These are phyloP conservation scores for Cheilosia pagana DNA, from an alignment of 2,888 invertebrate species.

Conservation along the genomic window DNA sequence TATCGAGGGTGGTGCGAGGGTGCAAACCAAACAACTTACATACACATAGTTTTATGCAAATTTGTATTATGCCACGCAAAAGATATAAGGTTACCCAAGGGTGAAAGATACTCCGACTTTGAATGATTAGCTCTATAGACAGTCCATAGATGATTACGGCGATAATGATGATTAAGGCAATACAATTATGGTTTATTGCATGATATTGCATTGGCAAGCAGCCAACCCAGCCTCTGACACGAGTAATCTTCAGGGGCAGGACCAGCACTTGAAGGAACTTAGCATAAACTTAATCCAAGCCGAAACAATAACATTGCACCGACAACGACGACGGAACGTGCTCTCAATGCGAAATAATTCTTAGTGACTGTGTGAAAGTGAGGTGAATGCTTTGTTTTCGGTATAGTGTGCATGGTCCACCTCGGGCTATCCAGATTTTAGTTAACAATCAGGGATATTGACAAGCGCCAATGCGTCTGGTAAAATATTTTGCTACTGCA, in stretches of 20 bases:
- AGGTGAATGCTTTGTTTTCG: constrained; percentile 41
- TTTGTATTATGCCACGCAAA: constrained; percentile 1
- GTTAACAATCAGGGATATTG: constrained; percentile 43
- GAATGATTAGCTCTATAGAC: neutral
- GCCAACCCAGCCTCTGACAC: neutral
- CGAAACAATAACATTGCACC: constrained; percentile 40
- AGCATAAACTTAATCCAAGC: constrained; percentile 40
- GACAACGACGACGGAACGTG: constrained; percentile 23
- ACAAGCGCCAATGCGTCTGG: constrained; percentile 37
- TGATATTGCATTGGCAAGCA: constrained; percentile 26
- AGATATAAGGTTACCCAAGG: constrained; percentile 5
- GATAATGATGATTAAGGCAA: constrained; percentile 56
- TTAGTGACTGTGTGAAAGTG: neutral
- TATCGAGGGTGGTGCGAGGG: neutral
- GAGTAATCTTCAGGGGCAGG: constrained; percentile 17
- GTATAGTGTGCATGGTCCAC: too few relatives aligned
- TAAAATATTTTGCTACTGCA: constrained; percentile 30
- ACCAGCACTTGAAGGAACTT: constrained; percentile 6
- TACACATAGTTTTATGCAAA: constrained; percentile 33
- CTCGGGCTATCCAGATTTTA: constrained; percentile 4
- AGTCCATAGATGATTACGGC: constrained; percentile 19
- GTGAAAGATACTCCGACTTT: neutral
- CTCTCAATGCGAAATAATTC: constrained; percentile 5
- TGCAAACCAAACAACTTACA: neutral
- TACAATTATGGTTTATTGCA: constrained; percentile 57